Evolutionary conservation across 1,140 invertebrate species (phyloP).

Genomic region (Zaprionus ornatus): DNA sequence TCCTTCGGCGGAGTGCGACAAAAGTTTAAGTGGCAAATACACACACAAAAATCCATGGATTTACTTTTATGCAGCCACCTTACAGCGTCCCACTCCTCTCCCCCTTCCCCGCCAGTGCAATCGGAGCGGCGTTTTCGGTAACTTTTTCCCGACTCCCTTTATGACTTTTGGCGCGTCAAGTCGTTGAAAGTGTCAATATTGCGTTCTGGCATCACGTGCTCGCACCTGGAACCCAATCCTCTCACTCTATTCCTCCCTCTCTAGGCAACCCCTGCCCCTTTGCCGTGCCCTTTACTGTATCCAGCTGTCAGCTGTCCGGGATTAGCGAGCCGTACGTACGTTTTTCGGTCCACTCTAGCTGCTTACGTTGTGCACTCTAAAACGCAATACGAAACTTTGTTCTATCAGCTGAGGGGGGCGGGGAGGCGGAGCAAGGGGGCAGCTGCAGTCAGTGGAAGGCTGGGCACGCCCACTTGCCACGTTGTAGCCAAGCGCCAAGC

Average conservation of each 20-base stretch:
- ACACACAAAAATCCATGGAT: constrained; percentile 77
- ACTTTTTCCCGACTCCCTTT: constrained; percentile 71
- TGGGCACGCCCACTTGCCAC: not conserved
- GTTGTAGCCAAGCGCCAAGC: not conserved
- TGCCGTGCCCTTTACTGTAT: not conserved
- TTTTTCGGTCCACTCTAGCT: constrained; percentile 63
- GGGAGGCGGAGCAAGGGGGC: not conserved
- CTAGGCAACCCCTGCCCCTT: not conserved
- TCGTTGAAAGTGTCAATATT: constrained; percentile 83
- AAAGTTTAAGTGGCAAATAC: constrained; percentile 80
- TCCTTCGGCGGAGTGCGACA: constrained; percentile 59
- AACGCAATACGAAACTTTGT: constrained; percentile 77
- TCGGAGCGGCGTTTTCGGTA: constrained; percentile 57
- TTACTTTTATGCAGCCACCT: constrained; percentile 74
- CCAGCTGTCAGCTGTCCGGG: constrained; percentile 67
- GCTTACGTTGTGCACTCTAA: constrained; percentile 75
- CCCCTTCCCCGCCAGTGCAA: constrained; percentile 54
- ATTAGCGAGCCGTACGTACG: constrained; percentile 65
- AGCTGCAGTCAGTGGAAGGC: constrained; percentile 16
- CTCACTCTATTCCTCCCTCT: not conserved
- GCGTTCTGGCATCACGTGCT: constrained; percentile 73
- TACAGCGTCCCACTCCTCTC: not conserved
- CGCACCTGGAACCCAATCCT: constrained; percentile 43
- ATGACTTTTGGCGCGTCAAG: constrained; percentile 79
- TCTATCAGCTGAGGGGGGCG: constrained; percentile 15